These are phyloP conservation scores for Teleogryllus oceanicus DNA, from an alignment of 2,888 invertebrate species.

Conservation along the genomic window DNA sequence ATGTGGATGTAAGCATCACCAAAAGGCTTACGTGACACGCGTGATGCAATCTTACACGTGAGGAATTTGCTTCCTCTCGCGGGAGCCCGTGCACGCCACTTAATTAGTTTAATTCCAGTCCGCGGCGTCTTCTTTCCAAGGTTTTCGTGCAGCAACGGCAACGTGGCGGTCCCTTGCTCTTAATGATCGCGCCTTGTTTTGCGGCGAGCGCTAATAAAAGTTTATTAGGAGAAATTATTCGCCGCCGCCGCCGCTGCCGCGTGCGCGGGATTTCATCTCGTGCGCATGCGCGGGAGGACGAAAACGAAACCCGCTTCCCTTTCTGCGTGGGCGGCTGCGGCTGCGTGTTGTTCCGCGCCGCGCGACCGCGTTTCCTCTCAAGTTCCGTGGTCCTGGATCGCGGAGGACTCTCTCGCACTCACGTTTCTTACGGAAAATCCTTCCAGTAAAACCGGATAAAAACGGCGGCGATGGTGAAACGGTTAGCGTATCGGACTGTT, in stretches of 20 bases:
- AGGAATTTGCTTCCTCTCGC: not conserved
- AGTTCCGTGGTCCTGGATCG: too few relatives aligned
- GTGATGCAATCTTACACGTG: not conserved
- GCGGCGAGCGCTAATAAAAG: not conserved
- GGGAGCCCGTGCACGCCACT: not conserved
- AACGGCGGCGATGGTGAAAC: too few relatives aligned
- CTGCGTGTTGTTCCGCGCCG: too few relatives aligned
- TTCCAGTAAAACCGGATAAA: too few relatives aligned
- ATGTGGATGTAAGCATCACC: too few relatives aligned
- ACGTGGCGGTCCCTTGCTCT: not conserved
- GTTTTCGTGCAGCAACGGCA: not conserved
- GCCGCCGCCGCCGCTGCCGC: not conserved
- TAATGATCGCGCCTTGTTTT: not conserved
- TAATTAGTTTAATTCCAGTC: not conserved
- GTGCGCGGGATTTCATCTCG: not conserved
- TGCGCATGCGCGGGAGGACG: not conserved
- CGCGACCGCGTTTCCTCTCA: too few relatives aligned
- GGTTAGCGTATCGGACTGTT: too few relatives aligned
- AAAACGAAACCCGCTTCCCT: not conserved
- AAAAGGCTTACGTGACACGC: not conserved
- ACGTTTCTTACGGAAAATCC: too few relatives aligned
- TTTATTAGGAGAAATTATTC: slow-evolving; percentile 18
- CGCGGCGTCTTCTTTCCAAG: not conserved
- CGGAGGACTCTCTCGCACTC: too few relatives aligned
- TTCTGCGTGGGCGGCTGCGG: not conserved